phyloP scores from a whole-genome alignment of 2,797 vertebrate genomes.

The Falco cherrug region DNA sequence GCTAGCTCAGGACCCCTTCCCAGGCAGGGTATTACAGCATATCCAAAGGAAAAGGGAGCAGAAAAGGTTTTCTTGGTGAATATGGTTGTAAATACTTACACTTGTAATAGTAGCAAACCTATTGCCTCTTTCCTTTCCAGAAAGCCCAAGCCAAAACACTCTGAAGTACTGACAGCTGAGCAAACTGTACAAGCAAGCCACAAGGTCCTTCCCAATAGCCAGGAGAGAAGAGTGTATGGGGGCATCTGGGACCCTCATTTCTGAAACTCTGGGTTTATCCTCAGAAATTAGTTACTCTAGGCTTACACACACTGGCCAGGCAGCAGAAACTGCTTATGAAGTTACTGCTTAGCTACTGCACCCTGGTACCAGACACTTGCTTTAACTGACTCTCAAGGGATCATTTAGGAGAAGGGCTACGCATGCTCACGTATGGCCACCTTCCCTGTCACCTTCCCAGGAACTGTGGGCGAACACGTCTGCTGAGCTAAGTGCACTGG shows the following conservation, averaged over 20 bases:
- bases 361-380: not conserved
- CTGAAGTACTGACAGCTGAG: not conserved
- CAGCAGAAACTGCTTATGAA: not conserved
- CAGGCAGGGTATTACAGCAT: not conserved
- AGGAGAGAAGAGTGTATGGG: not conserved
- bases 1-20: not conserved
- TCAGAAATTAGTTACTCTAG: not conserved
- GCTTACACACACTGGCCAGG: not conserved
- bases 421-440: accelerated
- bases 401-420: not conserved
- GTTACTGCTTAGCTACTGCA: not conserved
- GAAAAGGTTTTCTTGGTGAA: not conserved
- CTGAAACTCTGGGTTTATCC: not conserved
- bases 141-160: not conserved
- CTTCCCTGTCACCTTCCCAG: not conserved
- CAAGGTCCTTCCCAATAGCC: not conserved
- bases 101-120: not conserved
- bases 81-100: not conserved
- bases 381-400: not conserved
- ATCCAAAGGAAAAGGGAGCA: not conserved
- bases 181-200: not conserved
- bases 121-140: not conserved
- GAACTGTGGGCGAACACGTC: not conserved
- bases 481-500: accelerated
- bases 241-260: not conserved